Evolutionary conservation across 30 jellyfish, hydroid and myxozoan species (phyloP).

Genomic region (Aurelia sp.): DNA sequence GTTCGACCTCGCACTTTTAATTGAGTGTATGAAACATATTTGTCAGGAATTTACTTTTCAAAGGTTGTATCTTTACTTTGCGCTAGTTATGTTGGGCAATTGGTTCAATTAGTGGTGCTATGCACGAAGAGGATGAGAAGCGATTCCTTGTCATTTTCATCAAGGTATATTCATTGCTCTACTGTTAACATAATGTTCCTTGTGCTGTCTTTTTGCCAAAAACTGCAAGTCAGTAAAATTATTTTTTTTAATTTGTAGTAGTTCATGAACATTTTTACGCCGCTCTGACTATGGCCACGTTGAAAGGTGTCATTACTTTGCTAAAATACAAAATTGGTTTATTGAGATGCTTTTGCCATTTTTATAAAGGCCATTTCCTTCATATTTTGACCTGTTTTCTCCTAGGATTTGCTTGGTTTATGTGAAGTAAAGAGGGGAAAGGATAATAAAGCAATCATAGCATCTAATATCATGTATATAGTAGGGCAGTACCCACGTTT

Average conservation of each 20-base stretch:
- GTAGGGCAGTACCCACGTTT: conserved; percentile 99
- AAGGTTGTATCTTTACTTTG: not conserved
- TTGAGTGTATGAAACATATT: too few relatives aligned
- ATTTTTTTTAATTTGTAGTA: too few relatives aligned
- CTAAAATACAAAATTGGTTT: too few relatives aligned
- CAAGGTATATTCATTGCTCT: conserved; percentile 57
- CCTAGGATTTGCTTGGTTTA: conserved; percentile 91
- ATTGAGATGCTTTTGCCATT: too few relatives aligned
- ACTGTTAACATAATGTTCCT: not conserved
- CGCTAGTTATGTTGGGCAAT: conserved; percentile 98
- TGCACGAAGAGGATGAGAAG: conserved; percentile 98
- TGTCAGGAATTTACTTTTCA: too few relatives aligned
- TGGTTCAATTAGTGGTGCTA: conserved; percentile 99
- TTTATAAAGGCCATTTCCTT: not conserved
- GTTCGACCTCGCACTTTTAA: too few relatives aligned
- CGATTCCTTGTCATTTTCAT: conserved; percentile 96
- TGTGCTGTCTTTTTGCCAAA: not conserved
- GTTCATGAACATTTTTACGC: too few relatives aligned
- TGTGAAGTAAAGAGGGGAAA: conserved; percentile 98
- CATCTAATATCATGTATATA: conserved; percentile 98
- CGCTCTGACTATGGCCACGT: too few relatives aligned
- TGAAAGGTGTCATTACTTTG: too few relatives aligned
- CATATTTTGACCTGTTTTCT: not conserved
- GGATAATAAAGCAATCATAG: conserved; percentile 98
- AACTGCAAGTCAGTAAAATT: too few relatives aligned